Evolutionary conservation across 2,797 vertebrate species (phyloP).

Genomic region (Agapornis canus): DNA sequence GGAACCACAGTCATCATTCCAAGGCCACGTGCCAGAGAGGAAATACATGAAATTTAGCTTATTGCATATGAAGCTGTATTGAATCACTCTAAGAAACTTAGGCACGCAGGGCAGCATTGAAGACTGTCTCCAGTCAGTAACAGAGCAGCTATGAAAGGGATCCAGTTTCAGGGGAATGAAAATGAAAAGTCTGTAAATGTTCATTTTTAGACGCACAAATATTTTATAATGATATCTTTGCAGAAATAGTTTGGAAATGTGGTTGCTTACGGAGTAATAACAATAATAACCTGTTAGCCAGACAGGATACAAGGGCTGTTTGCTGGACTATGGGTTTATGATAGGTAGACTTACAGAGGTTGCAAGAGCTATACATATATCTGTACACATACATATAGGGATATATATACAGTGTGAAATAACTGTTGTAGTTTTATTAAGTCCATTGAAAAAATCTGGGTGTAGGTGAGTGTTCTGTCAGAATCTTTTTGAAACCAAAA

Average conservation of each 20-base stretch:
- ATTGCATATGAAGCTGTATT: background rate
- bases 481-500: background rate
- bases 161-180: background rate
- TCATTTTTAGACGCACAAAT: background rate
- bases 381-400: background rate
- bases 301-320: background rate
- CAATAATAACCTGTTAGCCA: background rate
- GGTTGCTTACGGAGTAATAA: background rate
- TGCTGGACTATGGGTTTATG: background rate
- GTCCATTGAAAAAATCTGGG: background rate
- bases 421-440: background rate
- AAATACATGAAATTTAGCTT: background rate
- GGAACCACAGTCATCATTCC: background rate
- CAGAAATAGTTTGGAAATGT: background rate
- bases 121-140: background rate
- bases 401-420: background rate
- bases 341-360: background rate
- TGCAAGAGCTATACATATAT: background rate
- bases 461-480: background rate
- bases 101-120: background rate
- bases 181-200: background rate
- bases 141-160: background rate
- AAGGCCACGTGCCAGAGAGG: rapidly evolving
- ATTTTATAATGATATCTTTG: background rate
- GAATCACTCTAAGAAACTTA: background rate